Percentiles rank a stretch among this genome's conserved stretches.
Conservation (phyloP, 2,888 invertebrate genomes). For the Platypus cylindrus region DNA sequence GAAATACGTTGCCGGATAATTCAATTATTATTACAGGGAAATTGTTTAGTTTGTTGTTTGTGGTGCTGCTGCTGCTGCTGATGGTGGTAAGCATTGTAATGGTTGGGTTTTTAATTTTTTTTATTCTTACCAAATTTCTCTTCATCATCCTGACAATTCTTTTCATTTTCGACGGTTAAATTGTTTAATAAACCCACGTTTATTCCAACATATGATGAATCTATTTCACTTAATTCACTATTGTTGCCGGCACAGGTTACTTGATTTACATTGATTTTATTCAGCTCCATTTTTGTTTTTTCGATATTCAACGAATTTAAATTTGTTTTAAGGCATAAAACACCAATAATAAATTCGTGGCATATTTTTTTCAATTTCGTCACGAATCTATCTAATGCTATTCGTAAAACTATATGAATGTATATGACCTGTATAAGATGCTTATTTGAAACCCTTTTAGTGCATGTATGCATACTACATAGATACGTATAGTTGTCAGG, state of each 20-base stretch:
- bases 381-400: too few relatives aligned
- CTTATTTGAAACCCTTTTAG: constrained; percentile 11
- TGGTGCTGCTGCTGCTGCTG: not conserved
- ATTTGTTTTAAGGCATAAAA: too few relatives aligned
- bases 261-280: too few relatives aligned
- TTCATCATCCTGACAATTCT: constrained; percentile 8
- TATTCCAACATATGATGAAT: too few relatives aligned
- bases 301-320: too few relatives aligned
- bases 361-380: too few relatives aligned
- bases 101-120: not conserved
- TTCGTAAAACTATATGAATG: too few relatives aligned
- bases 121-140: constrained; percentile 17
- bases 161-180: constrained; percentile 12
- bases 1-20: constrained; percentile 1
- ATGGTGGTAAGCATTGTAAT: not conserved
- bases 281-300: too few relatives aligned
- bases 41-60: not conserved
- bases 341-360: too few relatives aligned
- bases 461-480: constrained; percentile 10
- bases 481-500: too few relatives aligned
- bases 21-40: constrained; percentile 9
- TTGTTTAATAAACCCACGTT: constrained; percentile 17
- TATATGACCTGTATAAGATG: constrained; percentile 10
- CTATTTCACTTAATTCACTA: too few relatives aligned
- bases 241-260: too few relatives aligned